Base-by-base conservation (phyloP, 2,113 vertebrate species). In the Eurypyga helias region DNA sequence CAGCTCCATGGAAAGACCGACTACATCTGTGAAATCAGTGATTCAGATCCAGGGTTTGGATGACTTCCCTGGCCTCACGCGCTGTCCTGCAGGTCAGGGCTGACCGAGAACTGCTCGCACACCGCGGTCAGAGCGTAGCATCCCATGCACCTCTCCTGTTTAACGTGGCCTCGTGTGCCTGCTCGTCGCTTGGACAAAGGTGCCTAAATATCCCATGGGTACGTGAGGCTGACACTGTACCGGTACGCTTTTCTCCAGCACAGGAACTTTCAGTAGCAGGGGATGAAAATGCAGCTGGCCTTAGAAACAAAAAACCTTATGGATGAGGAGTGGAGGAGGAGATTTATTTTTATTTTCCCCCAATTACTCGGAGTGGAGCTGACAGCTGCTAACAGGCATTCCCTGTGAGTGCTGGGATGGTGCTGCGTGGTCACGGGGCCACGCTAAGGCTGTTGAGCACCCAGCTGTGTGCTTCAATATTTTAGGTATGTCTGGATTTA, bases 241-340 rank as follows among this genome's bases (percentile, higher is more conserved):
- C 4, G 1, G 1, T 13, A 19, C 0, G 5, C n/a, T 82, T 55
- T 51, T 38, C 57, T 77, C 46, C 6, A 2, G 4, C 3, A 6
- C 16, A n/a, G 36, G 49, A 26, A 26, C 2, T 8, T 55, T 57
- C n/a, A 25, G 72, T 48, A 60, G 62, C 52, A 6, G 46, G 13
- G 64, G 36, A 51, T 81, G 17, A 28, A 24, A 62, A 18, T 4
- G 38, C 67, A 90, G 62, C 67, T 65, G 60, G 61, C 19, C 29
- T 60, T 49, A 10, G 21, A 41, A 38, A 51, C 10, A 17, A 43
- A 55, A 34, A 20, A 12, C 15, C 34, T 55, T 8, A 6, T 36
- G 75, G 41, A 11, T 52, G 66, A 64, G 60, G 45, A 41, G 25
- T 1, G 17, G 7, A 70, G 38, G 60, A 58, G 55, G 48, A 70